Conservation (phyloP, 1,140 invertebrate genomes). For the Aphidius gifuensis region DNA sequence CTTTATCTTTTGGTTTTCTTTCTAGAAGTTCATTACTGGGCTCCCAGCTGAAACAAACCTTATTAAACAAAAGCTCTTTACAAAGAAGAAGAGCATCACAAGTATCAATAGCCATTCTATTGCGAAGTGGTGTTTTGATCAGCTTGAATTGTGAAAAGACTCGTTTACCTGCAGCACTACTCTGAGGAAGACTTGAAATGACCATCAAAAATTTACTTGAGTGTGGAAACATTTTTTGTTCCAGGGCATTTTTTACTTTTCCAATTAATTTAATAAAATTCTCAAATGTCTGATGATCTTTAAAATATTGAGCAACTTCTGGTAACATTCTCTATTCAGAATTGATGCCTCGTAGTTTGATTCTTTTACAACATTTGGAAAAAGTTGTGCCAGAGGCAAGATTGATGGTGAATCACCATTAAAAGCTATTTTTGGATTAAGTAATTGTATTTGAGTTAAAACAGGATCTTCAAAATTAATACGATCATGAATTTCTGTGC, state of each 20-base stretch:
- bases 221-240: constrained; percentile 6
- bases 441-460: constrained; percentile 2
- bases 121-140: constrained; percentile 20
- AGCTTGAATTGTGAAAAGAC: constrained; percentile 19
- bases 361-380: constrained; percentile 6
- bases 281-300: not conserved
- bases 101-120: constrained; percentile 3
- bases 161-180: constrained; percentile 19
- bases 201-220: constrained; percentile 12
- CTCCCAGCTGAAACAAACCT: not conserved
- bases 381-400: constrained; percentile 12
- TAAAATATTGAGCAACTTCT: constrained; percentile 5
- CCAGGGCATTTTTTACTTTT: constrained; percentile 15
- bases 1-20: too few species aligned
- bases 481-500: constrained; percentile 7
- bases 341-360: not conserved
- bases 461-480: constrained; percentile 16
- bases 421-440: constrained; percentile 9
- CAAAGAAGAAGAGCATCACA: constrained; percentile 3
- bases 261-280: constrained; percentile 12
- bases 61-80: constrained; percentile 9
- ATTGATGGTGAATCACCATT: constrained; percentile 7
- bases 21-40: too few species aligned
- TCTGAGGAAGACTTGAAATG: constrained; percentile 19
- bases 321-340: constrained; percentile 16